Conservation (phyloP, 2,113 vertebrate species). For the Phodopus roborovskii region DNA sequence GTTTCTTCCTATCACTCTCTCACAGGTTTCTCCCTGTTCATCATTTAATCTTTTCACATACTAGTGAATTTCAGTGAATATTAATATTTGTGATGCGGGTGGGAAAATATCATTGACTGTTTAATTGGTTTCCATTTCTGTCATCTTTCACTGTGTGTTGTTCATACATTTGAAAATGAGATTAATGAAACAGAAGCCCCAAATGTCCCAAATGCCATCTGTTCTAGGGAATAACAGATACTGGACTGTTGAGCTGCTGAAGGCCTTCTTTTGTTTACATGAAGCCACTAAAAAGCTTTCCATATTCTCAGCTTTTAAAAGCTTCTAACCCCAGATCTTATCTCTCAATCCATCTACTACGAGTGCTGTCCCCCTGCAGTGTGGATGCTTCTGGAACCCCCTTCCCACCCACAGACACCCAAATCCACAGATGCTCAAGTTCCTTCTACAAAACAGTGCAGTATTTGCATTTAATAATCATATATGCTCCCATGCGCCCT, state of each 20-base stretch:
- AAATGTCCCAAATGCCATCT: constrained; percentile 13
- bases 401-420: too few relatives aligned
- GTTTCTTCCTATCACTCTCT: not conserved
- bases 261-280: not conserved
- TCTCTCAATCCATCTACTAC: not conserved
- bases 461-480: not conserved
- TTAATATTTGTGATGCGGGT: not conserved
- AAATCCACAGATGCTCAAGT: not conserved
- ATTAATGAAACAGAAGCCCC: not conserved
- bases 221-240: not conserved
- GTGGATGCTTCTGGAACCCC: not conserved
- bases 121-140: not conserved
- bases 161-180: not conserved
- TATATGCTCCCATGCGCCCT: not conserved
- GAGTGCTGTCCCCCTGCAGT: not conserved
- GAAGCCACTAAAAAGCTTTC: constrained; percentile 17
- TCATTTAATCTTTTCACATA: not conserved
- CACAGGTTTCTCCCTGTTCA: not conserved
- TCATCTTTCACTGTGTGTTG: not conserved
- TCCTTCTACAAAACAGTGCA: not conserved
- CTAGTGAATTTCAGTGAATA: not conserved
- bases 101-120: not conserved
- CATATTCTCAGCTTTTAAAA: not conserved
- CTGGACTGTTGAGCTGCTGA: not conserved
- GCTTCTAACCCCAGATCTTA: not conserved